Conservation (phyloP, 2,113 vertebrate genomes). For the Aptenodytes forsteri region DNA sequence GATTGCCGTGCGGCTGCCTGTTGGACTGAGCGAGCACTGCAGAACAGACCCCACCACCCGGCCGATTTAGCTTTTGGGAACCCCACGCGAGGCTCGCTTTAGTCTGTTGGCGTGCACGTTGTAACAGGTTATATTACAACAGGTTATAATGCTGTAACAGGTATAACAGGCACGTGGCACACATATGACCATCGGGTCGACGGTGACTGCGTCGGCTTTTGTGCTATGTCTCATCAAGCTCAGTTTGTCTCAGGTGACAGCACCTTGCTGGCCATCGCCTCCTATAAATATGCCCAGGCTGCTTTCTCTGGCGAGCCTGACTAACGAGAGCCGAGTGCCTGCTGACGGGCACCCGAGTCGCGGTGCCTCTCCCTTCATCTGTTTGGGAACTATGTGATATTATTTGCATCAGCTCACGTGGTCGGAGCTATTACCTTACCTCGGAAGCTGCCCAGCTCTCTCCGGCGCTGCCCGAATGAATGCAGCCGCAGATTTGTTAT, state of each 20-base stretch:
- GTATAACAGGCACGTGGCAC: rapidly evolving
- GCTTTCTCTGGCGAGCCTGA: no score
- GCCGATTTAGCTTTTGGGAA: not conserved
- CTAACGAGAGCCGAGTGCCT: no score
- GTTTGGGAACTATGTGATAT: no score
- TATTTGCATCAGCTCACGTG: rapidly evolving
- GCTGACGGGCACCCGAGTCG: no score
- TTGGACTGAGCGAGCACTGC: not conserved
- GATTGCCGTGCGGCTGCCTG: rapidly evolving
- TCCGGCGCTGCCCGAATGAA: rapidly evolving
- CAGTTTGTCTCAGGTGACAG: not conserved
- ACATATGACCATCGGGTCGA: rapidly evolving
- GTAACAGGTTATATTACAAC: no score
- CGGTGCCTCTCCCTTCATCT: no score
- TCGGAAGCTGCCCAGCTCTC: not conserved
- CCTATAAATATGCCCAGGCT: no score
- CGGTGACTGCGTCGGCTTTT: rapidly evolving
- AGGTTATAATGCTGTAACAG: no score
- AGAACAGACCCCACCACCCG: not conserved
- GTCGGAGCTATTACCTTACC: not conserved
- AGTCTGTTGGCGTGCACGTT: rapidly evolving
- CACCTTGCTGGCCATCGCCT: no score
- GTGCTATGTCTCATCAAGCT: rapidly evolving
- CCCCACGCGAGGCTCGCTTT: rapidly evolving
- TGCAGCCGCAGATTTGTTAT: not conserved